Conservation (phyloP, 2,888 invertebrate species). For the Mayetiola destructor region DNA sequence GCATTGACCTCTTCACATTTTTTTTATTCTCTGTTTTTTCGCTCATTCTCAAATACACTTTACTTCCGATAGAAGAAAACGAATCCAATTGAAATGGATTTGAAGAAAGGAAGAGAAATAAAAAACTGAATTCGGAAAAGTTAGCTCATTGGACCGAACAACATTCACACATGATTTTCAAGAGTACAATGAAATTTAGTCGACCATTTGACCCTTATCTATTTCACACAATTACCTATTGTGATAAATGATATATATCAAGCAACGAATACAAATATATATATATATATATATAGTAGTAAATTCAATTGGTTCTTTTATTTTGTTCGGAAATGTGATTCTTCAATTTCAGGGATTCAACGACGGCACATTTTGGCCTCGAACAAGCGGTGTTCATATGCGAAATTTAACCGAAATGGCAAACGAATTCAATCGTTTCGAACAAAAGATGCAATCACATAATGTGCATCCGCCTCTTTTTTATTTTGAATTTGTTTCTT, state of each 20-base stretch:
- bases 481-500: neutral
- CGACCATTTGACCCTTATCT: neutral
- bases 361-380: too few species aligned
- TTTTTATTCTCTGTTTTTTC: neutral
- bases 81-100: neutral
- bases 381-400: too few species aligned
- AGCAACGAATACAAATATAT: neutral
- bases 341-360: too few species aligned
- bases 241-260: neutral
- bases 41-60: neutral
- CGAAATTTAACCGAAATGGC: too few species aligned
- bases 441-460: constrained; percentile 3
- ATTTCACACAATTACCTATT: neutral
- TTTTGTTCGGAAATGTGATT: too few species aligned
- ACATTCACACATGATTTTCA: neutral
- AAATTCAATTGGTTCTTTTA: too few species aligned
- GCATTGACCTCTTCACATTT: too few species aligned
- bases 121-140: neutral
- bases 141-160: too few species aligned
- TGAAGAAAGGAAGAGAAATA: neutral
- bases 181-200: neutral
- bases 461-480: constrained; percentile 13
- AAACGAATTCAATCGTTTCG: neutral
- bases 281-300: too few species aligned
- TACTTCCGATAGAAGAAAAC: neutral